phyloP scores from a whole-genome alignment of 1,140 invertebrate species.

The Lepeophtheirus salmonis region DNA sequence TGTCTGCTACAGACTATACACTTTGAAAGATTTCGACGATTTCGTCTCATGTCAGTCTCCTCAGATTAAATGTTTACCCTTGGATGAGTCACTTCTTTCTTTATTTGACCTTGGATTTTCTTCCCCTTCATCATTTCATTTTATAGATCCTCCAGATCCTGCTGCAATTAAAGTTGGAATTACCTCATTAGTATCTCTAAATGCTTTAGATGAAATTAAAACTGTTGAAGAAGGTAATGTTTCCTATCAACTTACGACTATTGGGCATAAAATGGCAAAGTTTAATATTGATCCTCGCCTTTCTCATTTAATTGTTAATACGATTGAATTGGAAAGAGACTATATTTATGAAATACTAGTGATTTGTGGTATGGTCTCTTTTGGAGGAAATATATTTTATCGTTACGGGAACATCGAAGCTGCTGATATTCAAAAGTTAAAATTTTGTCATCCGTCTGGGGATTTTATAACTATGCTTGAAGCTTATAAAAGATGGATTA shows the following conservation, averaged over 20 bases:
- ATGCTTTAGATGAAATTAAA: background rate
- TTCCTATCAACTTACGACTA: background rate
- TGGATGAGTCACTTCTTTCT: background rate
- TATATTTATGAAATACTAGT: background rate
- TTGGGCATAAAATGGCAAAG: background rate
- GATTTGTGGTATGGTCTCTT: background rate
- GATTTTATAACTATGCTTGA: background rate
- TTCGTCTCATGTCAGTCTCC: background rate
- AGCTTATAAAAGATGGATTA: background rate
- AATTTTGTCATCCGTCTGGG: background rate
- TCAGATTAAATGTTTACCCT: background rate
- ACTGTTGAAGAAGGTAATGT: background rate
- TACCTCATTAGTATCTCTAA: background rate
- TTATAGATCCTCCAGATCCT: background rate
- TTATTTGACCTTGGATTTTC: background rate
- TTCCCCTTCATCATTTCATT: background rate
- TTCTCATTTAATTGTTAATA: background rate
- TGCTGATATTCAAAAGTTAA: background rate
- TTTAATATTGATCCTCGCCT: background rate
- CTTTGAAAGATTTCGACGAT: constrained; percentile 27
- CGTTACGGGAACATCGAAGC: background rate
- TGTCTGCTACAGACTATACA: constrained; percentile 94
- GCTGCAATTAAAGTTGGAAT: background rate
- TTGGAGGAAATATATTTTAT: background rate
- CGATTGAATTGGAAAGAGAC: background rate